Evolutionary conservation across 2,797 vertebrate species (phyloP).

Genomic region (Dryobates pubescens): DNA sequence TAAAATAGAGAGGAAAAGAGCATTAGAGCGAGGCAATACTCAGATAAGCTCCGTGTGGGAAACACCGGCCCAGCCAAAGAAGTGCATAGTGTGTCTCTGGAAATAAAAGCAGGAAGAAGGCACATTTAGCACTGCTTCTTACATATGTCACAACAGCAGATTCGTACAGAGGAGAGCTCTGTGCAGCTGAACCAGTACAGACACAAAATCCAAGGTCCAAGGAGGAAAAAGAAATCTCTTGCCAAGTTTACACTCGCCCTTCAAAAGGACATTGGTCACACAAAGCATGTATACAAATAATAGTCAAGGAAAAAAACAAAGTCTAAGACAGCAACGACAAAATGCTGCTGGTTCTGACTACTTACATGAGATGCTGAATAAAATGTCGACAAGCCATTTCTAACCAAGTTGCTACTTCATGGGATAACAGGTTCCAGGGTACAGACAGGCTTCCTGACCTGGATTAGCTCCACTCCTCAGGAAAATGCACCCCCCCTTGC

Average conservation of each 20-base stretch:
- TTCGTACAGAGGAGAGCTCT: background rate
- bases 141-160: background rate
- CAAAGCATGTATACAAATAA: background rate
- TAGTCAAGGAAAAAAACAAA: background rate
- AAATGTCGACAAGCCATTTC: rapidly evolving
- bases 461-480: background rate
- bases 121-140: background rate
- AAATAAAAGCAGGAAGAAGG: background rate
- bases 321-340: background rate
- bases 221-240: background rate
- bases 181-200: background rate
- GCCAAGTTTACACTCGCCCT: background rate
- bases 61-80: background rate
- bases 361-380: background rate
- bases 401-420: background rate
- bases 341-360: background rate
- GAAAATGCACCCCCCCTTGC: background rate
- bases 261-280: background rate
- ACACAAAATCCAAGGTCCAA: background rate
- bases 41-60: background rate
- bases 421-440: background rate
- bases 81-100: background rate
- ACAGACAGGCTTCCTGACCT: background rate
- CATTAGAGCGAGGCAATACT: background rate
- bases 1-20: background rate